Conservation (phyloP, 1,140 invertebrate genomes). For the Caenorhabditis brenneri region DNA sequence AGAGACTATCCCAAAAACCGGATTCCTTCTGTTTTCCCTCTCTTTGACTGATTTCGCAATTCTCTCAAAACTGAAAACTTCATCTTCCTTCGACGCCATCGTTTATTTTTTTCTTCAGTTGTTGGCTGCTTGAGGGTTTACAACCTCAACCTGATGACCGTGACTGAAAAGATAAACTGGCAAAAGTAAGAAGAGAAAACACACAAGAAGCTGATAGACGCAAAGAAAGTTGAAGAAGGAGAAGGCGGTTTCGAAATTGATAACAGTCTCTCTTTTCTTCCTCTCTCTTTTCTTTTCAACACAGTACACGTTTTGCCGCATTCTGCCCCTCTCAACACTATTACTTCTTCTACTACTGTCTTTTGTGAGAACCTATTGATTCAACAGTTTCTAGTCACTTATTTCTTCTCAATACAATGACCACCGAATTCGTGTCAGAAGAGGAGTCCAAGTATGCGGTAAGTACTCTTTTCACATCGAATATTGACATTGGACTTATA, state of each 20-base stretch:
- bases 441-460: constrained; percentile 41
- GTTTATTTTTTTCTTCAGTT: not conserved
- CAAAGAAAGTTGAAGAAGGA: constrained; percentile 8
- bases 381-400: not conserved
- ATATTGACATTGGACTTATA: not conserved
- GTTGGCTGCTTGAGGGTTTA: not conserved
- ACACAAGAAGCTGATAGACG: not conserved
- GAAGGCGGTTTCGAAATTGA: constrained; percentile 34
- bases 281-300: not conserved
- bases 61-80: too few relatives aligned
- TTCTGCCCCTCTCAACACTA: not conserved
- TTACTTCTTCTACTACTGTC: not conserved
- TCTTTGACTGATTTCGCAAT: constrained; percentile 34
- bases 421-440: constrained; percentile 34
- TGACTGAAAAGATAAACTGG: constrained; percentile 29
- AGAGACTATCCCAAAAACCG: constrained; percentile 32
- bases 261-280: not conserved
- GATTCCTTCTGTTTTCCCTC: constrained; percentile 8
- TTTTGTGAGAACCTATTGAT: constrained; percentile 33
- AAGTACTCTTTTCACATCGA: constrained; percentile 22
- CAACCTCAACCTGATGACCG: constrained; percentile 35
- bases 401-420: constrained; percentile 11
- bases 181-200: not conserved
- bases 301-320: not conserved
- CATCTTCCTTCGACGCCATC: not conserved